A percentile compares a stretch with the other conserved stretches of the same genome.
Conservation (phyloP, 1,140 invertebrate genomes). For the Bombus vancouverensis region DNA sequence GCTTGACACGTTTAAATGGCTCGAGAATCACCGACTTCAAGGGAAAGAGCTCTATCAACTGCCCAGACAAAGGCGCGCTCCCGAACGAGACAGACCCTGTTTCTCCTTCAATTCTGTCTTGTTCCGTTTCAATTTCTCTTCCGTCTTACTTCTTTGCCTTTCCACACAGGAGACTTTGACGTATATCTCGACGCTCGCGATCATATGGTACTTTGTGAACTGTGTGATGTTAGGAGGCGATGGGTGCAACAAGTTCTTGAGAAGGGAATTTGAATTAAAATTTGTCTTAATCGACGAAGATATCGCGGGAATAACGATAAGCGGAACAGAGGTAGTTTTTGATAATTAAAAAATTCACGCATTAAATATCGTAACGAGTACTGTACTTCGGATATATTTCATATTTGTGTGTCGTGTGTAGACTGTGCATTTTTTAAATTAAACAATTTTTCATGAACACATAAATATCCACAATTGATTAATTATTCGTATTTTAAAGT, state of each 20-base stretch:
- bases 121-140: neutral
- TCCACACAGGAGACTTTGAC: neutral
- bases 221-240: neutral
- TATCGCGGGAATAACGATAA: neutral
- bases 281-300: neutral
- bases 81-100: constrained; percentile 31
- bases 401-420: neutral
- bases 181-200: constrained; percentile 13
- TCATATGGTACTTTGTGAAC: neutral
- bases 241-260: neutral
- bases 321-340: no score
- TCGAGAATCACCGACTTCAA: neutral
- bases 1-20: constrained; percentile 19
- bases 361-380: neutral
- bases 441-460: no score
- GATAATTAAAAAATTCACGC: no score
- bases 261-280: neutral
- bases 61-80: constrained; percentile 31
- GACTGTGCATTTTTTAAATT: no score
- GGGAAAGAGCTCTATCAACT: constrained; percentile 22
- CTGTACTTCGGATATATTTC: neutral
- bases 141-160: no score
- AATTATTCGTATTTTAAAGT: no score
- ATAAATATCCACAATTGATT: no score
- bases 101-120: constrained; percentile 39